Evolutionary conservation across 2,888 invertebrate species (phyloP), one percentile per base, ranked within the genome.

Genomic region (Orchesella flavescens): DNA sequence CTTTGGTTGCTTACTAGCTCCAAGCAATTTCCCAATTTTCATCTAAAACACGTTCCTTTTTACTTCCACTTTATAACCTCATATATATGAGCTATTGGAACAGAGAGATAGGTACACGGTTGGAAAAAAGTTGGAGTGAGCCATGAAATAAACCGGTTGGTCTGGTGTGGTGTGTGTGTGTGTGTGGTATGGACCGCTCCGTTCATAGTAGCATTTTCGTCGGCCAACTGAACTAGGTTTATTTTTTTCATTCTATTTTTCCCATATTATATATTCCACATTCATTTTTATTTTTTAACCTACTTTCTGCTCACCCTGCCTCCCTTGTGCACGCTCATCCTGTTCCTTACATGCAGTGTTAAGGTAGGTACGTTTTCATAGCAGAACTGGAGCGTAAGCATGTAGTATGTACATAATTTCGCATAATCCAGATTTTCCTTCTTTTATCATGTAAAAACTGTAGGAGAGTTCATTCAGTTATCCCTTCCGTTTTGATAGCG

Each of bases 251-350:
- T 34, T 34, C 34, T n/a, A 77, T 68, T 77, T 78, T 69, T 69
- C 69, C 69, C 69, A 61, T 69, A 78, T 69, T 69, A 69, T 61
- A 69, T 66, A 69, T 78, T 69, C 69, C 53, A 69, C 77, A 78
- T 78, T 78, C 61, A 78, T 78, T 69, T 78, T 78, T 77, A 68
- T 68, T 77, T 77, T 68, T 78, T 78, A 78, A 59, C 77, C 77
- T 69, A 78, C 77, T 78, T 78, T 78, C 34, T 24, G 66, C 34
- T 68, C 55, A 21, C 19, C 23, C 65, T 17, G 59, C 15, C 61
- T 43, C 15, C 43, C 61, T 34, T 72, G 49, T 53, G 23, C 24
- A 24, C 19, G 13, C 66, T 24, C 24, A 23, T 19, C 44, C 57
- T 43, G 19, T 17, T 12, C 61, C 61, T 44, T 59, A 21, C 46